Base-by-base conservation (phyloP, 1,140 invertebrate genomes). In the Apis laboriosa region DNA sequence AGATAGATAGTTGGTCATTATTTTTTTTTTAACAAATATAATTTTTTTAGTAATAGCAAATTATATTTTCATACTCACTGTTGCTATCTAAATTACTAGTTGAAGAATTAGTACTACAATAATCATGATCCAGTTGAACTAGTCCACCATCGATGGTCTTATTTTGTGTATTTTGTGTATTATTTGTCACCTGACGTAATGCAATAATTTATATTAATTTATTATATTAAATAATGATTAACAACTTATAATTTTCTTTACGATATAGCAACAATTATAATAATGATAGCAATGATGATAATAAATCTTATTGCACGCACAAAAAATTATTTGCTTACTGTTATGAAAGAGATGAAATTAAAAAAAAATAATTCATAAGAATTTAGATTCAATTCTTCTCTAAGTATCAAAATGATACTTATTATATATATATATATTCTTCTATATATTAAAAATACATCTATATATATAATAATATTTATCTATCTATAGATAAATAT, bases 61-160 rank as follows among this genome's bases (percentile, higher is more conserved):
- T 68, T 81, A 60, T 28, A 43, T 12, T 85, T 19, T 88, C 68
- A 34, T 84, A 85, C 49, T 90, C 87, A 86, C 84, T 75, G 15
- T 84, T 88, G 71, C 49, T 88, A 56, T 88, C 70, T 12, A 28
- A 83, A 70, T 17, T 89, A 21, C 61, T 88, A 12, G 76, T 43
- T 13, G 49, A 68, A 7, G 82, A 89, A 34, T 68, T 90, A 19
- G 86, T 83, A 77, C 86, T 93, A 76, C 94, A 95, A 83, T 95
- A 95, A 90, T 95, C 95, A 85, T 95, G 95, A 86, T 95, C 95
- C 74, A 94, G 78, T 70, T 94, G 93, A 15, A 95, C 90, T 19
- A 86, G 92, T 77, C 90, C 92, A 55, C 89, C 84, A n/a, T 85
- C 51, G 17, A 77, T 63, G 49, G 43, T 63, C 63, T 61, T 88